A percentile compares a stretch with the other conserved stretches of the same genome.
phyloP scores from a whole-genome alignment of 2,888 invertebrate species.

The Imbricaverruca yamaguchii region DNA sequence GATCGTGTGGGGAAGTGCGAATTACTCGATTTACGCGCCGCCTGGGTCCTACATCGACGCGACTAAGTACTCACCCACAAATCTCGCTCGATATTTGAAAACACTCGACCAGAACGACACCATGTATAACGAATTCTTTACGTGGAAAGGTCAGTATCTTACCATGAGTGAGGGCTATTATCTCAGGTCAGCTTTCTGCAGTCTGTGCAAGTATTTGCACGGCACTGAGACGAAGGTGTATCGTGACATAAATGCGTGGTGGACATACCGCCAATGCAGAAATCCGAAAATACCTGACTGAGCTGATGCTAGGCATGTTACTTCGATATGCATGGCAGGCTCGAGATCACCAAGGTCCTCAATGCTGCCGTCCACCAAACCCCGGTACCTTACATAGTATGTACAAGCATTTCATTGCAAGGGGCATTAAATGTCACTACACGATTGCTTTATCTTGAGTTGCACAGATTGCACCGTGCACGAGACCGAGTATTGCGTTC shows the following conservation, averaged over 20 bases:
- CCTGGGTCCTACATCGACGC: constrained; percentile 39
- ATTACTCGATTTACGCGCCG: constrained; percentile 37
- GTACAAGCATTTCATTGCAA: no score
- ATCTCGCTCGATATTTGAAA: constrained; percentile 36
- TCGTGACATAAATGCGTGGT: constrained; percentile 24
- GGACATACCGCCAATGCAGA: constrained; percentile 13
- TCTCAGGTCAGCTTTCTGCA: constrained; percentile 20
- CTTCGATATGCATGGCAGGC: no score
- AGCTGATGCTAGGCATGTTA: no score
- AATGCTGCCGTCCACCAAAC: no score
- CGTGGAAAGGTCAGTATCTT: constrained; percentile 32
- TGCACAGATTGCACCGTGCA: no score
- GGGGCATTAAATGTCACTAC: no score
- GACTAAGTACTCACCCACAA: constrained; percentile 36
- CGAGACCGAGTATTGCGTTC: no score
- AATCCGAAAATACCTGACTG: no score
- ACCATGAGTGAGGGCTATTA: background rate
- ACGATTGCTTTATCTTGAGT: no score
- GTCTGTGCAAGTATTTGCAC: constrained; percentile 25
- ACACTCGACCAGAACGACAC: constrained; percentile 34
- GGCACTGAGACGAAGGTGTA: background rate
- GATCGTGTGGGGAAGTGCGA: constrained; percentile 37
- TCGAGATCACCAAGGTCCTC: no score
- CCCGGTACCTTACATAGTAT: no score
- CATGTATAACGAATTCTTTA: constrained; percentile 34